Evolutionary conservation across 2,888 invertebrate species (phyloP).

Genomic region (Synanthedon andrenaeformis): DNA sequence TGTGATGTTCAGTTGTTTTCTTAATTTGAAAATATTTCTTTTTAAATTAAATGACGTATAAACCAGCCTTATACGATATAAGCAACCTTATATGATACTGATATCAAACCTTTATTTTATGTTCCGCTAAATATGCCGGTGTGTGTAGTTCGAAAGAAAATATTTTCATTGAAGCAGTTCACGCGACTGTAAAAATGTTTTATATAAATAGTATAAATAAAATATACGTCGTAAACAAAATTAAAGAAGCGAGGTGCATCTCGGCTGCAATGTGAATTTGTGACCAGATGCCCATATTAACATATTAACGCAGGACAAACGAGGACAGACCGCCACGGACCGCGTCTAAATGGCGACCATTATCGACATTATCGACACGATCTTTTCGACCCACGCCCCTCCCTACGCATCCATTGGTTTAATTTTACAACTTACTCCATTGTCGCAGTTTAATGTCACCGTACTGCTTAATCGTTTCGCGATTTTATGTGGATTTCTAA

Average conservation of each 20-base stretch:
- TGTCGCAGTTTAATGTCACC: slow-evolving; percentile 11
- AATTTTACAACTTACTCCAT: slow-evolving; percentile 35
- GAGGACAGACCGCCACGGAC: slow-evolving; percentile 19
- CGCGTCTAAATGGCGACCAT: slow-evolving; percentile 17
- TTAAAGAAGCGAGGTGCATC: neutral
- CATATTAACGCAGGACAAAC: slow-evolving; percentile 37
- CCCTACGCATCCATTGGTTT: slow-evolving; percentile 13
- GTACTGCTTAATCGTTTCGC: neutral
- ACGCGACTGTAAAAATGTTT: too few species aligned
- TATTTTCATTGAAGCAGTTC: too few species aligned
- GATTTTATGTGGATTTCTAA: neutral
- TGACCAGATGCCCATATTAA: slow-evolving; percentile 23
- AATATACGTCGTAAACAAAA: slow-evolving; percentile 1
- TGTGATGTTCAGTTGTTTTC: too few species aligned
- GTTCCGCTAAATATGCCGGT: too few species aligned
- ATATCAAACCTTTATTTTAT: too few species aligned
- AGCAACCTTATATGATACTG: too few species aligned
- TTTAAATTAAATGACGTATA: too few species aligned
- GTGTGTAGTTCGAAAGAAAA: too few species aligned
- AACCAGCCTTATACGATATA: too few species aligned
- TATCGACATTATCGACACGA: slow-evolving; percentile 14
- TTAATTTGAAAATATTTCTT: too few species aligned
- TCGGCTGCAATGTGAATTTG: slow-evolving; percentile 1
- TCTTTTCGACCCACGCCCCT: slow-evolving; percentile 14
- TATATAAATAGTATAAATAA: too few species aligned